Base-by-base conservation (phyloP, 2,113 vertebrate species). In the Xyrauchen texanus region DNA sequence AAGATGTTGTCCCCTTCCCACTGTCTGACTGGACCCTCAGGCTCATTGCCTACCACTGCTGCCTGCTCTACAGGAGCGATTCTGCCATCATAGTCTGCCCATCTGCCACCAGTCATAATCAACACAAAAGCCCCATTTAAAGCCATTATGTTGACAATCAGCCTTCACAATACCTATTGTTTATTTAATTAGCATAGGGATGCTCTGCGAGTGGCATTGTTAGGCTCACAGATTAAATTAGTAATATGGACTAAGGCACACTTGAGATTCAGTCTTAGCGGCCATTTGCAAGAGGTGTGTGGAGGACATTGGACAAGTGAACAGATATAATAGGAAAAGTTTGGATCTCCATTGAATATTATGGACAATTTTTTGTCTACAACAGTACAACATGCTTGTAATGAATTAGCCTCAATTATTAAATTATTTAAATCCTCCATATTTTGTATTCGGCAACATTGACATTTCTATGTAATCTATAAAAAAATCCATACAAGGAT, bases 51-150 rank as follows among this genome's bases (percentile, higher is more conserved):
- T 51, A 21, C 15, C 72, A 42, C 72, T 34, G 21, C 21, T 34
- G 21, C 21, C 21, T 34, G 21, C 21, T 75, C 72, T 4, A 42
- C 72, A 75, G 58, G 60, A 75, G 15, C 63, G 58, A 46, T 49
- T 63, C 72, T 60, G 60, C 72, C 72, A 75, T 75, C 72, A 34
- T 51, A 75, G 63, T 63, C 72, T 52, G 72, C 46, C 72, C 72
- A 75, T 75, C 72, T 75, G 72, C 72, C 60, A 75, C 11, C 16
- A 0, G 15, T 34, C 72, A 49, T 58, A 12, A 42, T 11, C 60
- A 63, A 16, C 72, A 75, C 72, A 75, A 75, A 75, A 63, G 72
- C n/a, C 46, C 16, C 8, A 8, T 75, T 63, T 75, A 12, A 63
- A 52, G 60, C 11, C 58, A 75, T 75, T 51, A 75, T 75, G 72